These are phyloP conservation scores for Falco biarmicus DNA, from an alignment of 2,797 vertebrate species.

Conservation along the genomic window DNA sequence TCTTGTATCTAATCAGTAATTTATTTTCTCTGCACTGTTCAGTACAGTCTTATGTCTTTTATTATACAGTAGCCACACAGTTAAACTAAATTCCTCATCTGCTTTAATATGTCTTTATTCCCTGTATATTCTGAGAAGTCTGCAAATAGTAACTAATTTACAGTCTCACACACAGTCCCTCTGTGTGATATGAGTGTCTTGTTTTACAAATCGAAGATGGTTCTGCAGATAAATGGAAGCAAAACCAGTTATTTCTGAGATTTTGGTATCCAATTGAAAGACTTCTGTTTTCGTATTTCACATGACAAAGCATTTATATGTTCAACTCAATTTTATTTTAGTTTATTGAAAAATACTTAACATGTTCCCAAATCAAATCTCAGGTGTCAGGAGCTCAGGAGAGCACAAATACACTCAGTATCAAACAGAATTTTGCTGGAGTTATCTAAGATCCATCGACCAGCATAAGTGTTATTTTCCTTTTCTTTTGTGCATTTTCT, in stretches of 20 bases:
- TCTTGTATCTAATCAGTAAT: background rate
- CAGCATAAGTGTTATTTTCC: background rate
- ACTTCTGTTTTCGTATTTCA: background rate
- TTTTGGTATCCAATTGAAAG: background rate
- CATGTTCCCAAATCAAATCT: background rate
- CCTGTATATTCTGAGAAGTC: background rate
- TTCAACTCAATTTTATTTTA: background rate
- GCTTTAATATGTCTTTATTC: background rate
- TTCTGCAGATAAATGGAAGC: background rate
- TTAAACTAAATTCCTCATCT: background rate
- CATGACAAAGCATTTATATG: background rate
- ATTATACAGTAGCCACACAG: background rate
- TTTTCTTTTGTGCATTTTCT: background rate
- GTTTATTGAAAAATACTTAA: background rate
- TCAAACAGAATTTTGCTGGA: background rate
- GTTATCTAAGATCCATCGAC: background rate
- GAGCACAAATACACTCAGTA: background rate
- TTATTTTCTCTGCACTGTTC: background rate
- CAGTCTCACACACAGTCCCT: background rate
- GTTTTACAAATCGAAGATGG: background rate
- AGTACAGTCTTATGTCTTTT: background rate
- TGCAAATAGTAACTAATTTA: slow-evolving; percentile 1
- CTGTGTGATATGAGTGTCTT: background rate
- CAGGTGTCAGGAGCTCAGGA: background rate
- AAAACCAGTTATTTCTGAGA: background rate